A percentile compares a stretch with the other conserved stretches of the same genome.
phyloP scores from a whole-genome alignment of 2,888 invertebrate species.

The Syritta pipiens region DNA sequence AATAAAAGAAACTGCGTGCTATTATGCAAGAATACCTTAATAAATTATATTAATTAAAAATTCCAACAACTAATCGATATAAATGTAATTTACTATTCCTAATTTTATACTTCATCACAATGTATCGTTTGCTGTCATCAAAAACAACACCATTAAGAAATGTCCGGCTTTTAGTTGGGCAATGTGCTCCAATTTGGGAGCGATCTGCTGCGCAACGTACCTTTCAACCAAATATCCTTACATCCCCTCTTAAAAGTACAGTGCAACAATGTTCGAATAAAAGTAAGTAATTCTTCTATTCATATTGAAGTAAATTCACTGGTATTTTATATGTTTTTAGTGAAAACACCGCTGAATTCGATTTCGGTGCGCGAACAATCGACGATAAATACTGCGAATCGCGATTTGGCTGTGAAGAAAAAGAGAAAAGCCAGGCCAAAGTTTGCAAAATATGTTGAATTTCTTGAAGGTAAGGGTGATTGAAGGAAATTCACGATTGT shows the following conservation, averaged over 20 bases:
- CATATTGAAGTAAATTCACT: not conserved
- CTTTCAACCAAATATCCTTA: slow-evolving; percentile 29
- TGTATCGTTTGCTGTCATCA: slow-evolving; percentile 75
- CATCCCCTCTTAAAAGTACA: slow-evolving; percentile 25
- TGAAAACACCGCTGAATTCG: slow-evolving; percentile 25
- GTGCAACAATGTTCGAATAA: not conserved
- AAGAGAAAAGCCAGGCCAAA: slow-evolving; percentile 71
- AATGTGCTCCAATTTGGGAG: slow-evolving; percentile 48
- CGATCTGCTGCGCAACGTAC: slow-evolving; percentile 62
- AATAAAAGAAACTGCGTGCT: slow-evolving; percentile 49
- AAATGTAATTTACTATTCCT: slow-evolving; percentile 24
- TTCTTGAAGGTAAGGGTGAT: slow-evolving; percentile 83
- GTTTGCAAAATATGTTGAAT: slow-evolving; percentile 83
- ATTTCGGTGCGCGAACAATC: slow-evolving; percentile 72
- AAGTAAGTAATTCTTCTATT: too few species aligned
- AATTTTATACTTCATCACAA: slow-evolving; percentile 53
- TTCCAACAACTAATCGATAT: not conserved
- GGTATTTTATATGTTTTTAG: not conserved
- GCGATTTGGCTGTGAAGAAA: slow-evolving; percentile 69
- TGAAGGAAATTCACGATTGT: not conserved
- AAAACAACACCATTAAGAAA: slow-evolving; percentile 73
- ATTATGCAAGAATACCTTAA: slow-evolving; percentile 61
- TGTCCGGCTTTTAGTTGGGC: slow-evolving; percentile 70
- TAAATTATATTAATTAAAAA: slow-evolving; percentile 5
- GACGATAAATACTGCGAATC: slow-evolving; percentile 73